phyloP scores from a whole-genome alignment of 2,113 vertebrate genomes.

The Calypte anna region DNA sequence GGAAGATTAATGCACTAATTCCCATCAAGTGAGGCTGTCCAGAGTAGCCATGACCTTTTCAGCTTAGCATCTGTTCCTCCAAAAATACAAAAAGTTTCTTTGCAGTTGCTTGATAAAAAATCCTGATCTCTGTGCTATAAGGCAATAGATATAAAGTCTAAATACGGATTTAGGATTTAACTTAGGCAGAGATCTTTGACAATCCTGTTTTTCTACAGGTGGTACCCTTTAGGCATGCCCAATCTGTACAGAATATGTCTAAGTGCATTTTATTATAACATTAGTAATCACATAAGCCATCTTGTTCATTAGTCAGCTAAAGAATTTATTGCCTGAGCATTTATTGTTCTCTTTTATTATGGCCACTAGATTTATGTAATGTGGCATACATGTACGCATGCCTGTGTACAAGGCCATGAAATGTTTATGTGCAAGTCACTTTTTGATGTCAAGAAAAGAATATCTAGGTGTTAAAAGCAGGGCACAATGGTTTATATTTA shows the following conservation, averaged over 20 bases:
- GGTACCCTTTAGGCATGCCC: neutral
- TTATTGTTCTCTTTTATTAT: neutral
- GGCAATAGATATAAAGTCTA: neutral
- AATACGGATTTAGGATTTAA: neutral
- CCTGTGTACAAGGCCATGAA: neutral
- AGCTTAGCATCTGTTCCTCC: neutral
- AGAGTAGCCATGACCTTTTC: neutral
- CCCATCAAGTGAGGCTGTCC: neutral
- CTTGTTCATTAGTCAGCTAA: neutral
- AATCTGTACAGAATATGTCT: neutral
- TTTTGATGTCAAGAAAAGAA: neutral
- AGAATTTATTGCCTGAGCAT: neutral
- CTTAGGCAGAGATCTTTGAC: neutral
- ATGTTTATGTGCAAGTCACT: neutral
- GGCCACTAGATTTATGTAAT: neutral
- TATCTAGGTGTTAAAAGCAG: neutral
- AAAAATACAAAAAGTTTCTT: neutral
- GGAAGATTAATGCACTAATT: neutral
- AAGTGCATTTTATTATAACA: neutral
- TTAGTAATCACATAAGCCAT: neutral
- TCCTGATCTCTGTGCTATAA: neutral
- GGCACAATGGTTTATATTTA: neutral
- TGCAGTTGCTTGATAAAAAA: neutral
- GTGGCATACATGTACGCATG: neutral
- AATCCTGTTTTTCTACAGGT: neutral